These are phyloP conservation scores for Mus minutoides DNA, from an alignment of 2,797 vertebrate species.

Conservation along the genomic window DNA sequence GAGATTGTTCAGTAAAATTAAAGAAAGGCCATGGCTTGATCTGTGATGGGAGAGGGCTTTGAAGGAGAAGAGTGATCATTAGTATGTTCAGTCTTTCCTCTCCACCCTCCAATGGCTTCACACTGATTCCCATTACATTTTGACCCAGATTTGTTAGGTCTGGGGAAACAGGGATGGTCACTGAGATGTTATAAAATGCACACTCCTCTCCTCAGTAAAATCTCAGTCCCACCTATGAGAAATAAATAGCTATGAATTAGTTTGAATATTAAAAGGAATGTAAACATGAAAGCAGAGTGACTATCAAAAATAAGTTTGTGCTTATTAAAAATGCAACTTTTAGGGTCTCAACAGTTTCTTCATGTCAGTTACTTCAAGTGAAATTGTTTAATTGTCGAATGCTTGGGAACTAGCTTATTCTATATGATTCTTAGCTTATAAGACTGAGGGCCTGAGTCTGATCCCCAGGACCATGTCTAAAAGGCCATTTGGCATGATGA, in stretches of 20 bases:
- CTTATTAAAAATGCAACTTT: background rate
- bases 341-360: background rate
- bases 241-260: background rate
- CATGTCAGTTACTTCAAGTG: background rate
- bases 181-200: background rate
- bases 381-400: background rate
- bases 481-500: background rate
- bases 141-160: conserved; percentile 5
- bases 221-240: background rate
- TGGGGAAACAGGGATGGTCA: background rate
- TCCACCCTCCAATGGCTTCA: background rate
- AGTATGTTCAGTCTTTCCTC: background rate
- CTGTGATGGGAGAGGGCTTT: background rate
- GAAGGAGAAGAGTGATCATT: background rate
- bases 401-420: background rate
- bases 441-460: background rate
- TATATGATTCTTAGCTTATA: background rate
- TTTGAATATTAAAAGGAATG: background rate
- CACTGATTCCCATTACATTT: conserved; percentile 28
- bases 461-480: background rate
- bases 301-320: background rate
- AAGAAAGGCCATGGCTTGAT: conserved; percentile 10
- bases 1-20: conserved; percentile 69
- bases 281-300: conserved; percentile 42
- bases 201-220: background rate